Evolutionary conservation across 2,888 invertebrate genomes (phyloP), one percentile per base, ranked within the genome.

Genomic region (Rhingia campestris): DNA sequence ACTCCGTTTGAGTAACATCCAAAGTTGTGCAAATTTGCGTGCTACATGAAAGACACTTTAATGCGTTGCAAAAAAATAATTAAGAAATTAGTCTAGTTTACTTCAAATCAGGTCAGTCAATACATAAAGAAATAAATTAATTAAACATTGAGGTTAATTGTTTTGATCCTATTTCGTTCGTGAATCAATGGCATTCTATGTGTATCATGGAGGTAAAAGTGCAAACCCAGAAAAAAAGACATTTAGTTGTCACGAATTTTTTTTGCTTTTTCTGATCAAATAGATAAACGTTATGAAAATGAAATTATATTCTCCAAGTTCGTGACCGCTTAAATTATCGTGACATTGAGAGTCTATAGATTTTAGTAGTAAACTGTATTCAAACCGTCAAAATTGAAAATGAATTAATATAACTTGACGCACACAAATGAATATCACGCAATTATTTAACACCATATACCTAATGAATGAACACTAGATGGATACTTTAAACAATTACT

Each of bases 191-290:
- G 2, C 37, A 37, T 37, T 37, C 37, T 3, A 0, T 37, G 6
- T 37, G 37, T 37, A 6, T 37, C 37, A 9, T 9, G 2, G 9
- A 37, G 9, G 9, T 7, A 37, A 37, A 37, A 37, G 9, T 37
- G 37, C 9, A 37, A 37, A 37, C 37, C 9, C 6, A 37, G 37
- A 6, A 37, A 37, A 37, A 37, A 37, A 37, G 6, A 37, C 37
- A 56, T 12, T 54, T 3, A 54, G 33, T 14, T 39, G 39, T 56
- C 56, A 56, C 56, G 56, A 56, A 56, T n/a, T 53, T 35, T 2
- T 35, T 32, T n/a, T 47, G n/a, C n/a, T 53, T 6, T 12, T 33
- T 53, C 10, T 53, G 53, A 53, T 12, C 10, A 33, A 33, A 12
- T 30, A 56, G 14, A 22, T 39, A 39, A 30, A 4, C 9, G 22